phyloP scores from a whole-genome alignment of 2,888 invertebrate genomes.

The Andrena dorsata region DNA sequence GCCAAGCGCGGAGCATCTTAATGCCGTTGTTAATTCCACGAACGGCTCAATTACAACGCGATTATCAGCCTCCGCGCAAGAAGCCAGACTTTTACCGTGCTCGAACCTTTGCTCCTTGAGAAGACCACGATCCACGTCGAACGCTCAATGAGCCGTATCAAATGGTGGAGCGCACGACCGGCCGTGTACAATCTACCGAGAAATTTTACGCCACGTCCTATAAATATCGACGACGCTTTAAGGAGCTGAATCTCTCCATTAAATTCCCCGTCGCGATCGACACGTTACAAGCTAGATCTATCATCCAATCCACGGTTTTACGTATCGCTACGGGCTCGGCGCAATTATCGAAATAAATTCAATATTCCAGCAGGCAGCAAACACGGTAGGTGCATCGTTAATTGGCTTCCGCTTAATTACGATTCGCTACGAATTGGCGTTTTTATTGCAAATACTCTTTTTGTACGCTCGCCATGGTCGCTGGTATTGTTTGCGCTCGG shows the following conservation, averaged over 20 bases:
- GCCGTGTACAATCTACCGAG: constrained; percentile 25
- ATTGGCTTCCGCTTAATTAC: constrained; percentile 75
- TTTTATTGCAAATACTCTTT: constrained; percentile 40
- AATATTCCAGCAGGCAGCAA: constrained; percentile 4
- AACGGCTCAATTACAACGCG: constrained; percentile 38
- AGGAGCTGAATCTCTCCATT: background rate
- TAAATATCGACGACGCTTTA: constrained; percentile 9
- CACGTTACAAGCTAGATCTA: background rate
- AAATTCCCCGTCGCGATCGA: background rate
- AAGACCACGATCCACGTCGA: constrained; percentile 14
- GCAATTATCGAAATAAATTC: background rate
- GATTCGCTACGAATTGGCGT: constrained; percentile 70
- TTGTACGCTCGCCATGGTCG: constrained; percentile 43
- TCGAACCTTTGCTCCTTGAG: background rate
- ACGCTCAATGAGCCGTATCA: constrained; percentile 40
- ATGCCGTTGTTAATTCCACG: constrained; percentile 22
- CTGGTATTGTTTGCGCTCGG: constrained; percentile 12
- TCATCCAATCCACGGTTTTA: background rate
- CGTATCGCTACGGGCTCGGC: background rate
- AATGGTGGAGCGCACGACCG: constrained; percentile 27
- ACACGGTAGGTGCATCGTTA: constrained; percentile 75
- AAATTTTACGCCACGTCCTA: constrained; percentile 39
- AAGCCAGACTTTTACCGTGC: constrained; percentile 17
- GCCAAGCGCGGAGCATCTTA: background rate
- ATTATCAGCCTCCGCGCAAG: constrained; percentile 17